Evolutionary conservation across 2,113 vertebrate species (phyloP), one percentile per base, ranked within the genome.

Genomic region (Siniperca chuatsi): DNA sequence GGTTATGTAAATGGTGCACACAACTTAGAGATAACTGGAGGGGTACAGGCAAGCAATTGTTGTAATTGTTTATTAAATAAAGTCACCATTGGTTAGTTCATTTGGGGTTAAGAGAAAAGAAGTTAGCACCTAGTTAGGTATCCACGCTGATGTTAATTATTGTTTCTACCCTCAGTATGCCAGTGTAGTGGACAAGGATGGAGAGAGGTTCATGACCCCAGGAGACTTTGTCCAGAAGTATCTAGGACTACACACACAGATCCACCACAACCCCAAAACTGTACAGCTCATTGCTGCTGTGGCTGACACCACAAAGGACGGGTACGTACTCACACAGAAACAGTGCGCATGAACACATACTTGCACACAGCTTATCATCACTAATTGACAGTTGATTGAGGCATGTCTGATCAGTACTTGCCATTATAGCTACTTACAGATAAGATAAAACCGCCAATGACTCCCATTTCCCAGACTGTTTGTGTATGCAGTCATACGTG

Each of bases 241-340:
- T 88, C 95, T 99, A n/a, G 97, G 98, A 88, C 96, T 99, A 25
- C 96, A 99, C 75, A 97, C 96, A 46, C 98, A 98, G 84, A 96
- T 96, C 1, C 96, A 95, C 84, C 96, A 96, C 95, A 99, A 99
- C 90, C 97, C 97, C 83, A 98, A 97, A 95, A 98, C 98, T 13
- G 97, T 99, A 33, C 97, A 98, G 79, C 96, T 99, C 72, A 95
- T 99, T 61, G 97, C 98, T 75, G 98, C 97, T 92, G 98, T 99
- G 42, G 98, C 98, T 11, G 98, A 99, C 95, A 98, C 98, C 75
- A 99, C 98, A 68, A 99, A 99, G 92, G 98, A 99, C 92, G 98
- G 98, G 98, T 99, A 93, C 93, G 97, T 86, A 25, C 6, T 2
- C 2, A 55, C 3, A 29, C 10, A 61, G 20, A 64, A 23, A 78